A percentile compares a stretch with the other conserved stretches of the same genome.
Conservation (phyloP, 2,113 vertebrate species). For the Pseudorhombus dupliciocellatus region DNA sequence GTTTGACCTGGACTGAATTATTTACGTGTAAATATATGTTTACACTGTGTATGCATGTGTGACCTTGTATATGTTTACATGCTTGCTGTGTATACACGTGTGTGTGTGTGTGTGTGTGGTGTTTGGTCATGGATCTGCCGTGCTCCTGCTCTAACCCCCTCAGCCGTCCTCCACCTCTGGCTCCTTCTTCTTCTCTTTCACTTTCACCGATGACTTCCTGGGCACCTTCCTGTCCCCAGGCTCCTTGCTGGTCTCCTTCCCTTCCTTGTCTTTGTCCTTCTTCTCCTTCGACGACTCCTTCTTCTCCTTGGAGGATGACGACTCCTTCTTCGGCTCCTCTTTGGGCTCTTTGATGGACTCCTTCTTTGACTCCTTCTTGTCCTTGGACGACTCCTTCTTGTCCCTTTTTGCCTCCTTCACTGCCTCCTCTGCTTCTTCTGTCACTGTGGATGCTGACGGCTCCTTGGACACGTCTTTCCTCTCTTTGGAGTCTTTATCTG, state of each 20-base stretch:
- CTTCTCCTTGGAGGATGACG: constrained; percentile 62
- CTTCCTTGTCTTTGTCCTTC: constrained; percentile 75
- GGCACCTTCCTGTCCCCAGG: constrained; percentile 68
- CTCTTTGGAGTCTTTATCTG: constrained; percentile 68
- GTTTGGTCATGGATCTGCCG: neutral
- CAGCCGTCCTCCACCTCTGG: constrained; percentile 68
- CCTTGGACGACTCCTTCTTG: constrained; percentile 71
- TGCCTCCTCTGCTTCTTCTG: constrained; percentile 48
- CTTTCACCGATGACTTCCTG: constrained; percentile 74
- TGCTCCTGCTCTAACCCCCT: constrained; percentile 18
- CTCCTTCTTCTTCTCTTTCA: constrained; percentile 80
- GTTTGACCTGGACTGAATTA: constrained; percentile 22
- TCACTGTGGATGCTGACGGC: constrained; percentile 22
- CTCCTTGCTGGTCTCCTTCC: constrained; percentile 65
- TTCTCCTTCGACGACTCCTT: constrained; percentile 68
- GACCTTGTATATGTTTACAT: constrained; percentile 28
- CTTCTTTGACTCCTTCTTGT: constrained; percentile 67
- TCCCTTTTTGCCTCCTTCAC: constrained; percentile 66
- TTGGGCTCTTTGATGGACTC: constrained; percentile 54
- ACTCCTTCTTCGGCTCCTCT: constrained; percentile 45
- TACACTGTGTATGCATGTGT: constrained; percentile 8
- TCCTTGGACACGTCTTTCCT: constrained; percentile 57
- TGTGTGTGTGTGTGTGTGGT: too few relatives aligned
- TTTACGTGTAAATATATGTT: constrained; percentile 45
- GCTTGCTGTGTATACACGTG: constrained; percentile 8